phyloP scores from a whole-genome alignment of 2,113 vertebrate genomes.

The Mola mola region DNA sequence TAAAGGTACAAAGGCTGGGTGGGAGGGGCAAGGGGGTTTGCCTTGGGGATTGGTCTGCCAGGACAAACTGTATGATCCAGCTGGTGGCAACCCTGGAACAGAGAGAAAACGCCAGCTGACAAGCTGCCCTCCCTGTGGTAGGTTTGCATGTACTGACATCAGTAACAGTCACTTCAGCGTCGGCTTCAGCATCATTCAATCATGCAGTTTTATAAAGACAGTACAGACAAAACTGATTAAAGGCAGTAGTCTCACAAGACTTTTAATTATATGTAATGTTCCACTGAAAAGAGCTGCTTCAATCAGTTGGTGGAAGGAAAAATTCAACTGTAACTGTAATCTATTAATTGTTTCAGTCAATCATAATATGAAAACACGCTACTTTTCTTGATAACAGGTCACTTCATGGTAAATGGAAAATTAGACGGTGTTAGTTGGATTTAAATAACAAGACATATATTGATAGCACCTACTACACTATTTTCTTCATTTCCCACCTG shows the following conservation, averaged over 20 bases:
- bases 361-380: too few relatives aligned
- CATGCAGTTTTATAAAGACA: too few relatives aligned
- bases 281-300: too few relatives aligned
- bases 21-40: not conserved
- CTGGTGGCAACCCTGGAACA: conserved; percentile 24
- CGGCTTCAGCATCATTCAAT: conserved; percentile 16
- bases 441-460: too few relatives aligned
- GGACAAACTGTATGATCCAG: conserved; percentile 31
- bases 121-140: not conserved
- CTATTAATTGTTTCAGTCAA: too few relatives aligned
- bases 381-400: too few relatives aligned
- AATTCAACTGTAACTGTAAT: too few relatives aligned
- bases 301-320: too few relatives aligned
- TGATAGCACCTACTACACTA: too few relatives aligned
- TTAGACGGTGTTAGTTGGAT: too few relatives aligned
- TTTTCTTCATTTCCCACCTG: not conserved
- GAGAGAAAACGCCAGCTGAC: conserved; percentile 27
- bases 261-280: too few relatives aligned
- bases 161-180: conserved; percentile 7
- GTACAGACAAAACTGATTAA: not conserved
- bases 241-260: not conserved
- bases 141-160: conserved; percentile 2
- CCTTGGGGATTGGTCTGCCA: conserved; percentile 18
- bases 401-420: too few relatives aligned
- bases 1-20: not conserved